Base-by-base conservation (phyloP, 2,113 vertebrate genomes). In the Pagrus major region DNA sequence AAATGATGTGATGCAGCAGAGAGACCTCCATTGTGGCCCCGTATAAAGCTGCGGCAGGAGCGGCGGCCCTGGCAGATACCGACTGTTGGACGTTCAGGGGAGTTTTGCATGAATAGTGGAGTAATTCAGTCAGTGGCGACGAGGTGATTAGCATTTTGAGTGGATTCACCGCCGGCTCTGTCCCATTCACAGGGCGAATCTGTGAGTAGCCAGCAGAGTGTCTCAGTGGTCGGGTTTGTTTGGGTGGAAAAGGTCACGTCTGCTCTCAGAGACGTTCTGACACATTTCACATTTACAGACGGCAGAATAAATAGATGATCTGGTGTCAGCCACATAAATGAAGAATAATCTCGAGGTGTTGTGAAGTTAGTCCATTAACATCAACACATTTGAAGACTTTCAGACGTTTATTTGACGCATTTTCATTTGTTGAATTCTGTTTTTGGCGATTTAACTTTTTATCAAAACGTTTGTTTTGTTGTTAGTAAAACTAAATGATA, bases 21-120 rank as follows among this genome's bases (percentile, higher is more conserved):
- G 76, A 83, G 72, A n/a, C 69, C 33, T 68, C 69, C 84, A 83
- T 89, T 90, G 90, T 89, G 63, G 20, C 9, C 9, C 31, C 49
- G 90, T 90, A 33, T 64, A 70, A 85, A 83, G 83, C 86, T 6
- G 92, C 37, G 92, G 80, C 81, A 88, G 92, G 86, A 83, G 11
- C 90, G 72, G 75, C 54, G 12, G 71, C 64, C 64, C 65, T n/a
- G 79, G 70, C 72, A 80, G 77, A 84, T n/a, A 60, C 67, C 64
- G 35, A 49, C 66, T 16, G 82, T 4, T 33, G 68, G 83, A 76
- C 80, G 2, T 9, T 77, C 15, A 12, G 12, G 55, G 60, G 54
- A 79, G 42, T 64, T 29, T 55, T 52, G 69, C 42, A 21, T 65
- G 86, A 78, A 79, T 80, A 71, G 67, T 55, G 85, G 80, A 86